Conservation (phyloP, 2,113 vertebrate genomes). For the Elephas maximus region DNA sequence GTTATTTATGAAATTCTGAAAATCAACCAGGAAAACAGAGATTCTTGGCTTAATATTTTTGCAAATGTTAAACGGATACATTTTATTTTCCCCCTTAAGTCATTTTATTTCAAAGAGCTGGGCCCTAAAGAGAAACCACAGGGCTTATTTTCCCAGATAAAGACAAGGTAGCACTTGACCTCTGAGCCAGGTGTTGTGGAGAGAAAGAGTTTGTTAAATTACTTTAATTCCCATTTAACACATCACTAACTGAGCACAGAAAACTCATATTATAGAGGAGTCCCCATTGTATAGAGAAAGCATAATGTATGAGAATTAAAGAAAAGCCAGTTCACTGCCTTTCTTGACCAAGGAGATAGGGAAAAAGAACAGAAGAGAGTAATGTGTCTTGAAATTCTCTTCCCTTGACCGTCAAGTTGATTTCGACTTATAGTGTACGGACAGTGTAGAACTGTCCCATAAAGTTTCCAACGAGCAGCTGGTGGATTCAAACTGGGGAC, state of each 20-base stretch:
- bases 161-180: not conserved
- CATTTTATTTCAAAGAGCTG: not conserved
- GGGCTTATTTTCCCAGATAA: not conserved
- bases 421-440: no score
- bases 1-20: not conserved
- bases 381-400: not conserved
- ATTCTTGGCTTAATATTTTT: not conserved
- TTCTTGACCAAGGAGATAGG: not conserved
- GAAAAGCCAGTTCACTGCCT: not conserved
- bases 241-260: not conserved
- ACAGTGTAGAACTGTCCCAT: no score
- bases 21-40: not conserved
- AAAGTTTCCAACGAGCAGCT: no score
- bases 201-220: not conserved
- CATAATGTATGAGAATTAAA: not conserved
- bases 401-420: not conserved
- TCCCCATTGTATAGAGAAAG: not conserved
- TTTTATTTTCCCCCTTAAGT: slow-evolving; percentile 23
- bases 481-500: no score
- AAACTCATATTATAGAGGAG: not conserved
- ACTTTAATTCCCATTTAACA: not conserved
- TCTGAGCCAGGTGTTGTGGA: not conserved
- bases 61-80: not conserved
- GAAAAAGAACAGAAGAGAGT: not conserved
- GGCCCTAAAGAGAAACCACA: not conserved